These are phyloP conservation scores for Ceyx cyanopectus DNA, from an alignment of 2,113 vertebrate genomes.

Conservation along the genomic window DNA sequence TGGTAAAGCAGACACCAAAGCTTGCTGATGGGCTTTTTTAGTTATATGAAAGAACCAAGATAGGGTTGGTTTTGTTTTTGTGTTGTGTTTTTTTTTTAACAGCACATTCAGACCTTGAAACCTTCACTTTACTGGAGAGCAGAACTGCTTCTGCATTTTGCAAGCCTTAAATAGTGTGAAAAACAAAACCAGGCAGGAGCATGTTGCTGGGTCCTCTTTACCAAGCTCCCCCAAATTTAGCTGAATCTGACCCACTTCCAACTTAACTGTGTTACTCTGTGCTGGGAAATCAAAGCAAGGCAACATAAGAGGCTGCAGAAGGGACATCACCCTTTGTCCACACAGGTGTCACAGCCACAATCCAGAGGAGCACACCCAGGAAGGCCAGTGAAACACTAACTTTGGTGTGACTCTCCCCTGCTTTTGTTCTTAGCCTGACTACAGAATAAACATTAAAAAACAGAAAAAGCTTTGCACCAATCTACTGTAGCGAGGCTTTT, in stretches of 20 bases:
- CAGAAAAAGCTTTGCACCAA: not conserved
- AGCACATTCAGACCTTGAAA: not conserved
- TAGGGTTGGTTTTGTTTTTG: too few species aligned
- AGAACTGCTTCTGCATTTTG: constrained; percentile 7
- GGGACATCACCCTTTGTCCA: not conserved
- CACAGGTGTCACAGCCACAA: not conserved
- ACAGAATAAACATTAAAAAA: not conserved
- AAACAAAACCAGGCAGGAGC: not conserved
- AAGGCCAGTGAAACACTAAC: not conserved
- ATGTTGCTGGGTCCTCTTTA: not conserved
- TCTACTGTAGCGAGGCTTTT: not conserved
- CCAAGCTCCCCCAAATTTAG: constrained; percentile 11
- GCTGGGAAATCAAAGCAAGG: not conserved
- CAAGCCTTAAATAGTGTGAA: not conserved
- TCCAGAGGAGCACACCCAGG: not conserved
- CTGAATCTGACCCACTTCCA: constrained; percentile 6
- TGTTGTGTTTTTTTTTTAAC: not conserved
- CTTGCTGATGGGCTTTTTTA: not conserved
- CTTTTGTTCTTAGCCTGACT: not conserved
- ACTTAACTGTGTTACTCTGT: not conserved
- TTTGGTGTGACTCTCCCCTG: not conserved
- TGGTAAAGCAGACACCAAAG: not conserved
- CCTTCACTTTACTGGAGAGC: not conserved
- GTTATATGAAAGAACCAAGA: not conserved
- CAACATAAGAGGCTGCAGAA: not conserved